Percentiles rank a stretch among this genome's conserved stretches.
Conservation (phyloP, 2,113 vertebrate species). For the Hepsetus odoe region DNA sequence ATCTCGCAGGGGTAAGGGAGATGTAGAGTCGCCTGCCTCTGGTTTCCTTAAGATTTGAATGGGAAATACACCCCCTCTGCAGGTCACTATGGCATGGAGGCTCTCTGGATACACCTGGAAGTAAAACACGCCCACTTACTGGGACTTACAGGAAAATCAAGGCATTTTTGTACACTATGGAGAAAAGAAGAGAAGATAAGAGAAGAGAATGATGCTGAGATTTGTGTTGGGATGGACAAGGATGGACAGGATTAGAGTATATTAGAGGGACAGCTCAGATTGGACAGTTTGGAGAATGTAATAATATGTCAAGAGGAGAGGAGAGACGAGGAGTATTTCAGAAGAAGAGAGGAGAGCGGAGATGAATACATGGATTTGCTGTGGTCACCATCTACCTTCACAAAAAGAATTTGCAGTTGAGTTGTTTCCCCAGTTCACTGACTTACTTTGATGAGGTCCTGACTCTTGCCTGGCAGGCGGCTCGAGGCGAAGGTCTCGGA, state of each 20-base stretch:
- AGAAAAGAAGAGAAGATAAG: background rate
- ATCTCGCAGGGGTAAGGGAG: conserved; percentile 64
- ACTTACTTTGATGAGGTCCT: conserved; percentile 75
- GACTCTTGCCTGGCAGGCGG: conserved; percentile 69
- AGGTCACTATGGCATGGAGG: conserved; percentile 73
- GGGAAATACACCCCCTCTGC: conserved; percentile 70
- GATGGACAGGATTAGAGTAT: too few species aligned
- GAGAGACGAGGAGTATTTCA: too few species aligned
- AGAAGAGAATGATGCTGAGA: too few species aligned
- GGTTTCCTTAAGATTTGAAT: conserved; percentile 69
- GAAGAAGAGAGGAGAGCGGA: too few species aligned
- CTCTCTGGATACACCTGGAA: conserved; percentile 75
- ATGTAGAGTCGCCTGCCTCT: conserved; percentile 51
- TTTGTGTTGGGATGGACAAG: too few species aligned
- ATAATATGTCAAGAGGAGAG: too few species aligned
- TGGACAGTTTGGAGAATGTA: too few species aligned
- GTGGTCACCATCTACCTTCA: too few species aligned
- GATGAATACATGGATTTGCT: too few species aligned
- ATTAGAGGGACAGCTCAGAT: too few species aligned
- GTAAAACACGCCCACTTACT: background rate
- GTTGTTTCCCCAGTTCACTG: background rate
- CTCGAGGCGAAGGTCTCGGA: conserved; percentile 75
- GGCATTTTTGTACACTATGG: too few species aligned
- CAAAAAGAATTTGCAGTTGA: background rate
- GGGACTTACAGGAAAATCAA: background rate